phyloP scores from a whole-genome alignment of 2,797 vertebrate genomes.

The Carcharodon carcharias region DNA sequence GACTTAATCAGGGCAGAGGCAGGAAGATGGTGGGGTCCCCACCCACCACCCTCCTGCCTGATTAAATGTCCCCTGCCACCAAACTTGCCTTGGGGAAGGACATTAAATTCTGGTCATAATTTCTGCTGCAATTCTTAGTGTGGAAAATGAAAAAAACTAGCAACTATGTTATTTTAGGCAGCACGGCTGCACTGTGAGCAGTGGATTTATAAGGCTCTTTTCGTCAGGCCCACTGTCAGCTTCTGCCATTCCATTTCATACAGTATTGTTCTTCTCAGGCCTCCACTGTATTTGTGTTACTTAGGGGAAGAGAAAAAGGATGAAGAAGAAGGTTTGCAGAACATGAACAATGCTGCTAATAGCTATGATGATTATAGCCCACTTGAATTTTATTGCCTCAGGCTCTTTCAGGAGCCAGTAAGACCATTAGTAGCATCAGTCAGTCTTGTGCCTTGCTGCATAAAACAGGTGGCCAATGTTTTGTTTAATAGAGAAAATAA shows the following conservation, averaged over 20 bases:
- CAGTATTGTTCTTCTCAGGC: not conserved
- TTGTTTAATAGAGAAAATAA: not conserved
- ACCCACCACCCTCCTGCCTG: no score
- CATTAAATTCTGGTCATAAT: not conserved
- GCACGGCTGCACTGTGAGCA: not conserved
- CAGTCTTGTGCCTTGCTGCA: not conserved
- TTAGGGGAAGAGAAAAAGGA: not conserved
- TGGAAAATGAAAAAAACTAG: not conserved
- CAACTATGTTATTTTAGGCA: not conserved
- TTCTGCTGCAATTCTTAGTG: not conserved
- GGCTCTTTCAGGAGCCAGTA: not conserved
- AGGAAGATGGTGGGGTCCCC: no score
- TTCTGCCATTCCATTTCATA: not conserved
- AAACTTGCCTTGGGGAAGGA: not conserved
- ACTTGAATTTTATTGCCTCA: not conserved
- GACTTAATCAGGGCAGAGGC: not conserved
- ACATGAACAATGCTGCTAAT: not conserved
- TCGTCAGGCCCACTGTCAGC: not conserved
- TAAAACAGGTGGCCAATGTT: not conserved
- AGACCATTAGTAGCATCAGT: not conserved
- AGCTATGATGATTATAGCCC: not conserved
- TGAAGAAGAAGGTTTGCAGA: not conserved
- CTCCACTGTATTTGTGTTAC: not conserved
- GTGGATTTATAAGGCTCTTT: not conserved
- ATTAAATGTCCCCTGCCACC: not conserved